Evolutionary conservation across 2,797 vertebrate genomes (phyloP), one percentile per base, ranked within the genome.

Genomic region (Acanthiza pusilla): DNA sequence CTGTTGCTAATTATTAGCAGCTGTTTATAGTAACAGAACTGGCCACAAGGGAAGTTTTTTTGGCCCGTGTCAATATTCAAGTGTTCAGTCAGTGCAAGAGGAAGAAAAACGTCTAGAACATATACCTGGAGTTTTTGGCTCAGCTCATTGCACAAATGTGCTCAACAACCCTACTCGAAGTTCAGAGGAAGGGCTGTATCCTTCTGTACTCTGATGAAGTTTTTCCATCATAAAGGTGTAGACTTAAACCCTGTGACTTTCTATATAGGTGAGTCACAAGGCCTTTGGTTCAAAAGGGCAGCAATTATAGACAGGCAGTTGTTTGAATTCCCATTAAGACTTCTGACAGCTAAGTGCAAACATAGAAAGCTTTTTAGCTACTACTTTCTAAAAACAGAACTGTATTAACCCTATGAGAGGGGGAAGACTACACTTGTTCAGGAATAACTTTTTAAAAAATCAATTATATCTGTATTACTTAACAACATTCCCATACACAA

Each of bases 21-120:
- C 80, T 87, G 86, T 93, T 96, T 94, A 93, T 77, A 95, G 95
- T 77, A 91, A 94, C 91, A 89, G 75, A 82, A 82, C 72, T 71
- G 72, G 81, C 89, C 83, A 94, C 81, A 63, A 57, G 81, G 75
- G 81, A 93, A 89, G 68, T 12, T 58, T 50, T 65, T 58, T 36
- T 83, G 58, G 91, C 53, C 93, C 72, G 34, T 53, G 34, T 79
- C 78, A 92, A 79, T 67, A 62, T n/a, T 63, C 29, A 54, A 94
- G n/a, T 9, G 47, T 25, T 93, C 75, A 71, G 65, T 29, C 61
- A n/a, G 32, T 45, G 65, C 32, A 71, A 17, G 3, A 85, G 25
- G 43, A 84, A 72, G 61, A 73, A 88, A 79, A 85, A 7, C 36
- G 74, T 57, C 58, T 68, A 54, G 50, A 81, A 88, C 81, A 89